Evolutionary conservation across 2,888 invertebrate genomes (phyloP).

Genomic region (Pemphredon lugubris): DNA sequence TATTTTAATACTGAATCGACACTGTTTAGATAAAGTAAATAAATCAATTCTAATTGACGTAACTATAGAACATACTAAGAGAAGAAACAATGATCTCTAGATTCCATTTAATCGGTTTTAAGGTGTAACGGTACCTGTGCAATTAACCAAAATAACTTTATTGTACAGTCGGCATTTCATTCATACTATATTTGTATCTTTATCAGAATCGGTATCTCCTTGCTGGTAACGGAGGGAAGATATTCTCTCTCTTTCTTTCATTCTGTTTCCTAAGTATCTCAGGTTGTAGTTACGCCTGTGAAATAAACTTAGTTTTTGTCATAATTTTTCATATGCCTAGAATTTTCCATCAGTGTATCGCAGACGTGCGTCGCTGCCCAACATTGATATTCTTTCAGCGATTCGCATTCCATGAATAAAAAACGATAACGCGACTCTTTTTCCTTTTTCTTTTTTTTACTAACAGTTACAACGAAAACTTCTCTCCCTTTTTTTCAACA

Average conservation of each 20-base stretch:
- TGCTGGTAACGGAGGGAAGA: slow-evolving; percentile 70
- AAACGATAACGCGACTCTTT: too few relatives aligned
- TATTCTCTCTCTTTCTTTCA: slow-evolving; percentile 73
- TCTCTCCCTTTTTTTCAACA: slow-evolving; percentile 33
- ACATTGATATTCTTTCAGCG: slow-evolving; percentile 15
- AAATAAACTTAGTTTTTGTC: slow-evolving; percentile 76
- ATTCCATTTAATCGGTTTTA: slow-evolving; percentile 28
- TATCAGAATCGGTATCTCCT: slow-evolving; percentile 65
- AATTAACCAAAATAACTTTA: slow-evolving; percentile 54
- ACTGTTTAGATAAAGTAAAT: slow-evolving; percentile 27
- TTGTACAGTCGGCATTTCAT: slow-evolving; percentile 54
- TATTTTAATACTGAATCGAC: slow-evolving; percentile 10
- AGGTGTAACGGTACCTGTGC: slow-evolving; percentile 48
- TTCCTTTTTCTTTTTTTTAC: too few relatives aligned
- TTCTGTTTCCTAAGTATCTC: slow-evolving; percentile 73
- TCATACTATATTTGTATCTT: slow-evolving; percentile 44
- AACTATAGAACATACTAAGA: slow-evolving; percentile 34
- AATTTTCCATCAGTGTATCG: slow-evolving; percentile 37
- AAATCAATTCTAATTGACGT: slow-evolving; percentile 36
- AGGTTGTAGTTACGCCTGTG: slow-evolving; percentile 77
- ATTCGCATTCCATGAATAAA: slow-evolving; percentile 14
- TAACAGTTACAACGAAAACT: slow-evolving; percentile 10
- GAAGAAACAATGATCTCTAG: slow-evolving; percentile 42
- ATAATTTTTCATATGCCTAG: slow-evolving; percentile 48
- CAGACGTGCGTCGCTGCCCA: too few relatives aligned